Evolutionary conservation across 2,888 invertebrate species (phyloP).

Genomic region (Lepidochrysops patricia): DNA sequence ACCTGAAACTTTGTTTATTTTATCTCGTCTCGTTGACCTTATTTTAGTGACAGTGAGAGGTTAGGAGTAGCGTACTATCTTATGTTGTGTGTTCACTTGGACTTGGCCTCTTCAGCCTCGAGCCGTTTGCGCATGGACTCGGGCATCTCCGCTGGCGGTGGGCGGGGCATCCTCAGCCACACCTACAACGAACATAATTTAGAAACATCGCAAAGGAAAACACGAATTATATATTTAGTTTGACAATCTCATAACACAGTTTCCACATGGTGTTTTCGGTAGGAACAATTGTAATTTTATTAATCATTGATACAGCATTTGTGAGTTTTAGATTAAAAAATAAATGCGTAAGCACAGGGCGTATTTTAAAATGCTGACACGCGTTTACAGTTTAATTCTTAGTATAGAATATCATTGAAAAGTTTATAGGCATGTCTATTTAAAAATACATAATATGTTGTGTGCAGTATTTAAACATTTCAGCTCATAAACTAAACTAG

Average conservation of each 20-base stretch:
- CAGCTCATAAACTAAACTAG: too few relatives aligned
- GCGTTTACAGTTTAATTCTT: too few relatives aligned
- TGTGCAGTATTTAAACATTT: too few relatives aligned
- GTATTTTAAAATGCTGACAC: too few relatives aligned
- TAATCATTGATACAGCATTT: slow-evolving; percentile 57
- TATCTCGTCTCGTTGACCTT: too few relatives aligned
- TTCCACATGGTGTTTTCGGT: slow-evolving; percentile 47
- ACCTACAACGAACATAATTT: slow-evolving; percentile 50
- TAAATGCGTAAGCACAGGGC: too few relatives aligned
- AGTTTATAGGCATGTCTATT: too few relatives aligned
- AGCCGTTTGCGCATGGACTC: slow-evolving; percentile 88
- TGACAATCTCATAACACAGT: slow-evolving; percentile 34
- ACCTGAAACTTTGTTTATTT: too few relatives aligned
- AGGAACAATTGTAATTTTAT: slow-evolving; percentile 57
- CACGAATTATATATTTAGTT: neutral
- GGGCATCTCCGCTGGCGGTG: slow-evolving; percentile 97
- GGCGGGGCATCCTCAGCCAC: slow-evolving; percentile 89
- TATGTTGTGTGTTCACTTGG: slow-evolving; percentile 39
- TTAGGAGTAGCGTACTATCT: slow-evolving; percentile 2
- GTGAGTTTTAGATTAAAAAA: too few relatives aligned
- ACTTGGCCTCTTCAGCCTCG: slow-evolving; percentile 56
- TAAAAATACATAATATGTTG: too few relatives aligned
- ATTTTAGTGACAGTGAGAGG: neutral
- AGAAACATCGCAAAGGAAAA: neutral
- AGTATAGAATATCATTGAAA: too few relatives aligned